Evolutionary conservation across 2,888 invertebrate genomes (phyloP), one percentile per base, ranked within the genome.

Genomic region (Agonopterix arenella): DNA sequence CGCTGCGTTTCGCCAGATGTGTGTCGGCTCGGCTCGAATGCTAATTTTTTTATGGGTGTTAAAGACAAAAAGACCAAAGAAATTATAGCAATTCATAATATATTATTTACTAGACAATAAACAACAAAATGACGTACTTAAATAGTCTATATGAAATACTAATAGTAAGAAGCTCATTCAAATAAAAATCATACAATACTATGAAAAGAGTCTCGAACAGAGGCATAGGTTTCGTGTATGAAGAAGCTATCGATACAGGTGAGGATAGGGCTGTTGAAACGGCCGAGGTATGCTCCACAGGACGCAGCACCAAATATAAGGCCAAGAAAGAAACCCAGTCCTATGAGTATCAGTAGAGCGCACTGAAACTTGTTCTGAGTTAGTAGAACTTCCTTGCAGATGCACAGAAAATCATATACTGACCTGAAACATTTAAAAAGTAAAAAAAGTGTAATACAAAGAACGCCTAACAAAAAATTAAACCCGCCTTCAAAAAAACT

Each of bases 231-330:
- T 49, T 79, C 76, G 2, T 70, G 59, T 36, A 75, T 67, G 55
- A 86, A 84, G 37, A 71, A 74, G 51, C 72, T 80, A 46, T 88
- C 84, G 44, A 88, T 70, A 57, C 85, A 86, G 13, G 72, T 68
- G 2, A 85, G 58, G 46, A 86, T 70, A 4, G 84, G 84, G 51
- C 82, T 86, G 54, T 83, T 80, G 54, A 86, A 84, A 51, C 66
- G 70, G 10, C 88, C 73, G 7, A 72, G 69, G 49, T 70, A 65
- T 1, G 76, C 66, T 8, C 85, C 84, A 47, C 88, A 88, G 0
- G 84, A 76, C 1, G 80, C 84, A 41, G 80, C 82, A 1, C 86
- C 88, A 36, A 84, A 48, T 9, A 88, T 37, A 10, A 85, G 13
- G 1, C 88, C 86, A 18, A 66, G 7, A n/a, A 72, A 45, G 56